Evolutionary conservation across 2,797 vertebrate species (phyloP).

Genomic region (Ambastaia sidthimunki): DNA sequence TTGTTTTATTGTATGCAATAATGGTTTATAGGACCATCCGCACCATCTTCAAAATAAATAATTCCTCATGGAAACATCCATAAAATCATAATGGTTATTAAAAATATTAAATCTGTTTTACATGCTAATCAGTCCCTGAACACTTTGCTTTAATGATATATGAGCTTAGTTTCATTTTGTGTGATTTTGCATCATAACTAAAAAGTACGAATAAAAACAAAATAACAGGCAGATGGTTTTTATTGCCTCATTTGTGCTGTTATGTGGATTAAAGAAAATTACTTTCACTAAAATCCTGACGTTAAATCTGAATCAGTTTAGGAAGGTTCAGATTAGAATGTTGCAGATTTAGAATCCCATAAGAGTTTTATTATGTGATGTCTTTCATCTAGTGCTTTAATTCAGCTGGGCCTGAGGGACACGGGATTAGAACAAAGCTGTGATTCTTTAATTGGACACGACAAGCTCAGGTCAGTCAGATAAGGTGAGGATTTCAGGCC

Average conservation of each 20-base stretch:
- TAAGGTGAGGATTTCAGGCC: constrained; percentile 57
- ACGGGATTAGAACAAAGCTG: constrained; percentile 68
- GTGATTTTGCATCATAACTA: constrained; percentile 2
- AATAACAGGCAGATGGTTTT: not conserved
- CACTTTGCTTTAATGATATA: constrained; percentile 31
- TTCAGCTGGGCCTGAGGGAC: constrained; percentile 43
- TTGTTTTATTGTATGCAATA: constrained; percentile 17
- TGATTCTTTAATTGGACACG: constrained; percentile 68
- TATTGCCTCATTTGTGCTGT: not conserved
- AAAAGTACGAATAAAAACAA: constrained; percentile 6
- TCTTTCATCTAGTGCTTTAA: constrained; percentile 40
- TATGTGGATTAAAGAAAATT: constrained; percentile 14
- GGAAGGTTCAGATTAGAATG: constrained; percentile 1
- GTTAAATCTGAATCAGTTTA: not conserved
- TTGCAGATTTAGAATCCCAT: not conserved
- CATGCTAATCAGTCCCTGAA: constrained; percentile 14
- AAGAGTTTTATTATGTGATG: constrained; percentile 5
- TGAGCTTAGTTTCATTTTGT: constrained; percentile 26
- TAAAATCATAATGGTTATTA: constrained; percentile 30
- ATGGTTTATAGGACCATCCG: constrained; percentile 14
- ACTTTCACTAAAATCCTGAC: constrained; percentile 12
- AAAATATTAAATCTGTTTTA: constrained; percentile 33
- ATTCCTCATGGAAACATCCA: constrained; percentile 17
- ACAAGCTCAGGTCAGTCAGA: constrained; percentile 69
- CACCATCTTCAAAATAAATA: constrained; percentile 17